These are phyloP conservation scores for Porites lutea DNA, from an alignment of 64 coral and sea anemone genomes.

Conservation along the genomic window DNA sequence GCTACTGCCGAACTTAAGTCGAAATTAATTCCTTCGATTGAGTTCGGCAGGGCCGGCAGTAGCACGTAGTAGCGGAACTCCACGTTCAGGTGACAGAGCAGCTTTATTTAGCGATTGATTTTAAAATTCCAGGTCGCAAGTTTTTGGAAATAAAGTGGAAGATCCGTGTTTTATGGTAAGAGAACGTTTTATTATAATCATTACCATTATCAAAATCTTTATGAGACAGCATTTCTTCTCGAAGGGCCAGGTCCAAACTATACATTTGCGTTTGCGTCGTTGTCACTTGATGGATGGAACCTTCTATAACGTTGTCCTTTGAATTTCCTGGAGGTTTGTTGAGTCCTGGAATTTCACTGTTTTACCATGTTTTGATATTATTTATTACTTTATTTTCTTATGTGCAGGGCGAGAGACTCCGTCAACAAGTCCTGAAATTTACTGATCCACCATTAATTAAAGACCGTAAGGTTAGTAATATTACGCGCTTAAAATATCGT, in stretches of 20 bases:
- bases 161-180: conserved; percentile 57
- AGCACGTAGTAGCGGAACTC: background rate
- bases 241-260: too few species aligned
- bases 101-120: background rate
- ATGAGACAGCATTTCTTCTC: too few species aligned
- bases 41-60: too few species aligned
- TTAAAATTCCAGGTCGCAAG: conserved; percentile 53
- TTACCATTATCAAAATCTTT: too few species aligned
- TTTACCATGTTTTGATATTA: background rate
- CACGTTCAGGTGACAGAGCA: too few species aligned
- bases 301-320: too few species aligned
- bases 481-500: too few species aligned
- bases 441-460: conserved; percentile 93
- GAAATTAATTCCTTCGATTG: too few species aligned
- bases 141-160: conserved; percentile 75
- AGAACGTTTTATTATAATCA: background rate
- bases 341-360: background rate
- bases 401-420: conserved; percentile 80
- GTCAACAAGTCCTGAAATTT: conserved; percentile 75
- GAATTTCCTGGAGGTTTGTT: too few species aligned
- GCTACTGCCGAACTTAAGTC: too few species aligned
- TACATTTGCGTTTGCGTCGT: too few species aligned
- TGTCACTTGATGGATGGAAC: too few species aligned
- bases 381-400: background rate
- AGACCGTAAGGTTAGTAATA: conserved; percentile 85